Conservation (phyloP, 2,888 invertebrate species). For the Hypomecis punctinalis region DNA sequence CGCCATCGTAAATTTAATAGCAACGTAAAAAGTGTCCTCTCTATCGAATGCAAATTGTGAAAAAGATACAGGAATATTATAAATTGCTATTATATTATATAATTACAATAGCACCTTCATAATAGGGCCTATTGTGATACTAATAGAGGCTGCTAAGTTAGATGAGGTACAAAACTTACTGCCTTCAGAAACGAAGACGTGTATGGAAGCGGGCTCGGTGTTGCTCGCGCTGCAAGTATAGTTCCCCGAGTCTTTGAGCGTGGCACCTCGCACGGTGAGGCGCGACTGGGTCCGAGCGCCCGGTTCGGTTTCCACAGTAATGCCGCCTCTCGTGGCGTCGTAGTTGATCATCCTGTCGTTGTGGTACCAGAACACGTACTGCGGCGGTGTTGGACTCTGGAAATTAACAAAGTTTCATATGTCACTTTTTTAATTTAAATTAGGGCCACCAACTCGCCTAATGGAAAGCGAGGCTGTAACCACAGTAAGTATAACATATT, state of each 20-base stretch:
- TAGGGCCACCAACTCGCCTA: no score
- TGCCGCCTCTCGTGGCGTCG: slow-evolving; percentile 92
- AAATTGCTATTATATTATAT: no score
- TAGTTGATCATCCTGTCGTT: slow-evolving; percentile 98
- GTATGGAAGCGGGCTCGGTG: slow-evolving; percentile 95
- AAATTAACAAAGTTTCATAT: slow-evolving; percentile 52
- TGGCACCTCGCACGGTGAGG: slow-evolving; percentile 93
- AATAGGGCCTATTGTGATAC: no score
- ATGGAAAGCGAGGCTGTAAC: no score
- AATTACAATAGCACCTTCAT: no score
- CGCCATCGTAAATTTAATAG: no score
- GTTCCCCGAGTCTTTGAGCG: slow-evolving; percentile 95
- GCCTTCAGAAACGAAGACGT: slow-evolving; percentile 96
- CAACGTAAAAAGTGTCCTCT: no score
- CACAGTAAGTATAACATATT: no score
- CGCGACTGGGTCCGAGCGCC: slow-evolving; percentile 94
- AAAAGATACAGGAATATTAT: no score
- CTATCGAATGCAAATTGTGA: no score
- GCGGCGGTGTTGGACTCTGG: slow-evolving; percentile 96
- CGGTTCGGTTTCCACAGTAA: slow-evolving; percentile 94
- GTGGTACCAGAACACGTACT: slow-evolving; percentile 98
- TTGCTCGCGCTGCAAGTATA: slow-evolving; percentile 96
- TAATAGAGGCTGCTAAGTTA: no score
- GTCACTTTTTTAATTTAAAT: no score
- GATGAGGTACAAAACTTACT: slow-evolving; percentile 66